A percentile compares a stretch with the other conserved stretches of the same genome.
phyloP scores from a whole-genome alignment of 2,797 vertebrate species.

The Mionectes olivaceus region DNA sequence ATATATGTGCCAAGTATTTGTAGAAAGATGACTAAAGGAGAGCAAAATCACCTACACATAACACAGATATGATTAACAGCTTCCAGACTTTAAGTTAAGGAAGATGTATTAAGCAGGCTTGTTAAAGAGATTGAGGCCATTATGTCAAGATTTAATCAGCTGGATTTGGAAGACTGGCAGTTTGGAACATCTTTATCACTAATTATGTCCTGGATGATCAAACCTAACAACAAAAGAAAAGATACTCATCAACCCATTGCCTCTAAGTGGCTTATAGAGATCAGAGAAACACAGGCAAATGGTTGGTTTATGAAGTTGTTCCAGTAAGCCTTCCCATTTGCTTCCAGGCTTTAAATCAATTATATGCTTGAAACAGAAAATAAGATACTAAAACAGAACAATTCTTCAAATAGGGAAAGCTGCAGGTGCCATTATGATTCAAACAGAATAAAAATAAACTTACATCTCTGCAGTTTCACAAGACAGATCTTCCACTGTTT shows the following conservation, averaged over 20 bases:
- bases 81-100: not conserved
- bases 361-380: not conserved
- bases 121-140: not conserved
- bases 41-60: not conserved
- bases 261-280: not conserved
- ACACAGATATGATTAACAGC: not conserved
- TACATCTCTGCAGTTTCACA: not conserved
- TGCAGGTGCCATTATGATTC: not conserved
- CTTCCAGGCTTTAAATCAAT: not conserved
- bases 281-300: not conserved
- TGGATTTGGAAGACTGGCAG: not conserved
- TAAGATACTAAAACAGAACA: not conserved
- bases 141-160: not conserved
- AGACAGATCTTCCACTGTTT: not conserved
- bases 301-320: not conserved
- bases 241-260: not conserved
- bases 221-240: slow-evolving; percentile 25
- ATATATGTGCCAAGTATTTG: not conserved
- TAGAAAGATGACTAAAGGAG: not conserved
- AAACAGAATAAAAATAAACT: not conserved
- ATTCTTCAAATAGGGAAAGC: not conserved
- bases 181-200: slow-evolving; percentile 20
- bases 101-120: not conserved
- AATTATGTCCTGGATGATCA: slow-evolving; percentile 18
- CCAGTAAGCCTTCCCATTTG: not conserved